Evolutionary conservation across 2,797 vertebrate species (phyloP), one percentile per base, ranked within the genome.

Genomic region (Cichlasoma orientale): DNA sequence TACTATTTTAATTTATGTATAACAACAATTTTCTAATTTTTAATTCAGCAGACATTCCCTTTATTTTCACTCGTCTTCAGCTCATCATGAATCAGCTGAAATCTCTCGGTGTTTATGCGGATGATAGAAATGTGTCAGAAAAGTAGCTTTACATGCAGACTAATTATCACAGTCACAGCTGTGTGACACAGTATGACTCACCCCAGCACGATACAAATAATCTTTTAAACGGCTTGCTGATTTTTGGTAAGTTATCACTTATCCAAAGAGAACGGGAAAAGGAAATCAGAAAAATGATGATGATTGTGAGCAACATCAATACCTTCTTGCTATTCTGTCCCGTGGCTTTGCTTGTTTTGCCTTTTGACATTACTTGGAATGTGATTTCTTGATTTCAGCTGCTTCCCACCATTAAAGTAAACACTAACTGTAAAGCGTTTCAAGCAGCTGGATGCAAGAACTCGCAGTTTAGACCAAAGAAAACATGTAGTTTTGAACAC

Each of bases 171-270:
- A 84, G 73, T 7, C 59, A 71, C 53, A 6, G 53, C 44, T 29
- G 53, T 21, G 58, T 19, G 44, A 41, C 75, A 41, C 84, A 78
- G 70, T 8, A 8, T 74, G 82, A 86, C 25, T 73, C 74, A 58
- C 13, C 79, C 7, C 87, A 66, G 84, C 79, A 77, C 1, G 80
- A 85, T 10, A 56, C 72, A 72, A 61, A 79, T 12, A 5, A 72
- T 38, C 63, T 9, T 66, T 63, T n/a, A 72, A 86, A 87, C 50
- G 21, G 76, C 53, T 78, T 9, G 55, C 80, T 79, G 80, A 77
- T 83, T 88, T 79, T 70, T 41, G 53, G 50, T 41, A 79, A 70
- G 44, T 63, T 19, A n/a, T 14, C 1, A n/a, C 27, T 68, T 77
- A 59, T 66, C 61, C 29, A 59, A 52, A 73, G 25, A 18, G 25